Conservation (phyloP, 1,140 invertebrate species). For the Pinna nobilis region DNA sequence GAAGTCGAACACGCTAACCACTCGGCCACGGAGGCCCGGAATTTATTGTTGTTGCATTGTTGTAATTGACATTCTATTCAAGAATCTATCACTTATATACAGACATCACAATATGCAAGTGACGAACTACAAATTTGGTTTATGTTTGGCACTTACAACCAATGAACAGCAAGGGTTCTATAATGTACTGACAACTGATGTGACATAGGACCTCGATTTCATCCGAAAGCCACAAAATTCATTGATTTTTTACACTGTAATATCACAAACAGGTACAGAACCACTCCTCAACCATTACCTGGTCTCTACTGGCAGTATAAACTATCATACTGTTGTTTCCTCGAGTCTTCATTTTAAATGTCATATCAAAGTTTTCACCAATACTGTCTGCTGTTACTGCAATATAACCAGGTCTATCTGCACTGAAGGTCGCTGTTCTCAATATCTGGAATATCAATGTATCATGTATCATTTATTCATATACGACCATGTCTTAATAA, state of each 20-base stretch:
- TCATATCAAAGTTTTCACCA: conserved; percentile 80
- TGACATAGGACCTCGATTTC: no score
- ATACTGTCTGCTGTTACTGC: conserved; percentile 60
- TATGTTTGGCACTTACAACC: no score
- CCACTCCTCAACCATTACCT: conserved; percentile 52
- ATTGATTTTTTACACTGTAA: neutral
- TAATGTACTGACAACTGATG: no score
- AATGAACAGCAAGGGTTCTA: no score
- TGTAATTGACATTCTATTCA: no score
- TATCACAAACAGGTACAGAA: neutral
- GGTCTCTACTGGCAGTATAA: conserved; percentile 81
- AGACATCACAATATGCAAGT: neutral
- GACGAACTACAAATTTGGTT: neutral
- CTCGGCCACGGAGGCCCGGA: no score
- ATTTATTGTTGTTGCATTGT: no score
- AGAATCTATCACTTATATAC: neutral
- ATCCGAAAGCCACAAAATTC: no score
- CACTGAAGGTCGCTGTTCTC: conserved; percentile 73
- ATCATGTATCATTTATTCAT: neutral
- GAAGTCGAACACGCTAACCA: no score
- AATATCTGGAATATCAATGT: conserved; percentile 71
- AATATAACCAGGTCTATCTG: conserved; percentile 68
- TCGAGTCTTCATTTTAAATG: conserved; percentile 92
- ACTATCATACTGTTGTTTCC: conserved; percentile 85
- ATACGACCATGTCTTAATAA: no score